A percentile compares a stretch with the other conserved stretches of the same genome.
Conservation (phyloP, 2,888 invertebrate genomes). For the Hyposoter dolosus region DNA sequence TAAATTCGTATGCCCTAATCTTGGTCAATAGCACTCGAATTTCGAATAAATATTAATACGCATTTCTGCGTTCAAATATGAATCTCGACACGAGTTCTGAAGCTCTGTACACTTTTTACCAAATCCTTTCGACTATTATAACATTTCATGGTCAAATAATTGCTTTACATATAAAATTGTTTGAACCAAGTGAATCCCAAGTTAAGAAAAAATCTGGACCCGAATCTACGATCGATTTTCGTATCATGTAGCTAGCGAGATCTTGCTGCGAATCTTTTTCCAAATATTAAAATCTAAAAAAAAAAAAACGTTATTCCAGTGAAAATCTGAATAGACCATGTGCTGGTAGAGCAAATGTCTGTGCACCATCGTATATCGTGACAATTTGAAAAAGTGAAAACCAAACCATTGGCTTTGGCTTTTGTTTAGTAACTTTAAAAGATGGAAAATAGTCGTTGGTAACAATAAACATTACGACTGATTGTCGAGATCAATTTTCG, state of each 20-base stretch:
- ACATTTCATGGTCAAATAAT: background rate
- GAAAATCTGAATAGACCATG: too few species aligned
- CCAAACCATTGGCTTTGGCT: background rate
- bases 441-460: too few species aligned
- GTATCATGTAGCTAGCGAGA: too few species aligned
- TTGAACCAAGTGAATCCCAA: background rate
- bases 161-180: background rate
- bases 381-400: background rate
- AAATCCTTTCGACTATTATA: background rate
- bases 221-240: background rate
- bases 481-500: background rate
- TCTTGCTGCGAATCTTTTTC: too few species aligned
- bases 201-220: background rate
- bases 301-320: too few species aligned
- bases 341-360: too few species aligned
- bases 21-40: background rate
- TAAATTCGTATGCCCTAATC: conserved; percentile 5
- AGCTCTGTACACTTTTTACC: background rate
- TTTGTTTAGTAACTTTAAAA: background rate
- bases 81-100: background rate
- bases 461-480: too few species aligned
- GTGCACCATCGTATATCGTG: too few species aligned
- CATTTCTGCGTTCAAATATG: background rate
- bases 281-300: too few species aligned
- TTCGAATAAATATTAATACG: background rate